Evolutionary conservation across 2,797 vertebrate genomes (phyloP).

Genomic region (Oreochromis mossambicus): DNA sequence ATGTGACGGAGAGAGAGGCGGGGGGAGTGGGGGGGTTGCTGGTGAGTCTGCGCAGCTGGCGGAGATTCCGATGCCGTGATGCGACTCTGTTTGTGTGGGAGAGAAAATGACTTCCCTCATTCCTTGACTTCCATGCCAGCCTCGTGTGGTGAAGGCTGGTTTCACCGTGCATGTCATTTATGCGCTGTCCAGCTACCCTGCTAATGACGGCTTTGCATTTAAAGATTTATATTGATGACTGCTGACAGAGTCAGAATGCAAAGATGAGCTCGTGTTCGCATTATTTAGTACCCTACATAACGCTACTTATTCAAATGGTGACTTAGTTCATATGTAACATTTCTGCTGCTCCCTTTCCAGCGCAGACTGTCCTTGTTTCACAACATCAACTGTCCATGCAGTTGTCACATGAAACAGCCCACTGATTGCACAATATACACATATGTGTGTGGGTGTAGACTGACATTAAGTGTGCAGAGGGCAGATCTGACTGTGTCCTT

Average conservation of each 20-base stretch:
- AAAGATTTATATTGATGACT: neutral
- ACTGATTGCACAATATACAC: neutral
- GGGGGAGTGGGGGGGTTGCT: neutral
- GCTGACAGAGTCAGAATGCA: neutral
- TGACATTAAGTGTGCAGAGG: neutral
- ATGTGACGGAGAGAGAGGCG: constrained; percentile 32
- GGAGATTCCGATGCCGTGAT: constrained; percentile 69
- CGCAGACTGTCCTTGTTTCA: neutral
- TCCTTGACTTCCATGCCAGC: neutral
- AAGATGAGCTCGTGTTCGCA: neutral
- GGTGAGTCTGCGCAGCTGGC: constrained; percentile 67
- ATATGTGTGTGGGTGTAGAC: neutral
- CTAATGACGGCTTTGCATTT: neutral
- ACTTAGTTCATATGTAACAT: neutral
- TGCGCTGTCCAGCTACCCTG: neutral
- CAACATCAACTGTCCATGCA: neutral
- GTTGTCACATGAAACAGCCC: constrained; percentile 5
- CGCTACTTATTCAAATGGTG: accelerated
- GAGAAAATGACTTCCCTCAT: constrained; percentile 15
- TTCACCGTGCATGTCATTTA: neutral
- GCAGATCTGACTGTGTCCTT: neutral
- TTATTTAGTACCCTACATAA: neutral
- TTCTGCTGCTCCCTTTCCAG: neutral
- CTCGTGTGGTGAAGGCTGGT: neutral
- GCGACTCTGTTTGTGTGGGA: constrained; percentile 15